Evolutionary conservation across 53 echinoderm and acorn worm genomes (phyloP), one percentile per base, ranked within the genome.

Genomic region (Astropecten irregularis): DNA sequence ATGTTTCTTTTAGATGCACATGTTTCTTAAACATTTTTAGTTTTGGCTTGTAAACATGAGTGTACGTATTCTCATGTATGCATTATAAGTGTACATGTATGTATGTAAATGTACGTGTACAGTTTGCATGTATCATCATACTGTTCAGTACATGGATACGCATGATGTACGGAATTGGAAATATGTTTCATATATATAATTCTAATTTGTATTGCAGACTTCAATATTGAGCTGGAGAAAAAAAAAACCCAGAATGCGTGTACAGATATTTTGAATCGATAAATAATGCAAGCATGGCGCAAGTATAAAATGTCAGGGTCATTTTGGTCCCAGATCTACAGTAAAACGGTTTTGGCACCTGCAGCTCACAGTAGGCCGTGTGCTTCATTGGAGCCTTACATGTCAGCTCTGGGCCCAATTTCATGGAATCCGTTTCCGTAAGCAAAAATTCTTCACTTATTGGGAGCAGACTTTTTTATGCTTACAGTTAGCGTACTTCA

Each of bases 331-430:
- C n/a, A n/a, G n/a, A n/a, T n/a, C n/a, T n/a, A n/a, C n/a, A 25
- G 36, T 23, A 56, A 54, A 76, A 76, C 58, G 76, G 56, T 76
- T 76, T 76, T 76, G 58, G 26, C 76, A 76, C 76, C 76, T 76
- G 76, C 76, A 14, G 13, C 56, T n/a, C n/a, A n/a, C n/a, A n/a
- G n/a, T n/a, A n/a, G n/a, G n/a, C n/a, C n/a, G n/a, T n/a, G n/a
- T n/a, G n/a, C n/a, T n/a, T n/a, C n/a, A n/a, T n/a, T n/a, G n/a
- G n/a, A n/a, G n/a, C n/a, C n/a, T n/a, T n/a, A n/a, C n/a, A n/a
- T n/a, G n/a, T n/a, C n/a, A n/a, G n/a, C n/a, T n/a, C n/a, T n/a
- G n/a, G n/a, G n/a, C n/a, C n/a, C n/a, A n/a, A n/a, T n/a, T n/a
- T n/a, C n/a, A n/a, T n/a, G n/a, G n/a, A n/a, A n/a, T n/a, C n/a